Conservation (phyloP, 2,113 vertebrate genomes). For the Vanacampus margaritifer region DNA sequence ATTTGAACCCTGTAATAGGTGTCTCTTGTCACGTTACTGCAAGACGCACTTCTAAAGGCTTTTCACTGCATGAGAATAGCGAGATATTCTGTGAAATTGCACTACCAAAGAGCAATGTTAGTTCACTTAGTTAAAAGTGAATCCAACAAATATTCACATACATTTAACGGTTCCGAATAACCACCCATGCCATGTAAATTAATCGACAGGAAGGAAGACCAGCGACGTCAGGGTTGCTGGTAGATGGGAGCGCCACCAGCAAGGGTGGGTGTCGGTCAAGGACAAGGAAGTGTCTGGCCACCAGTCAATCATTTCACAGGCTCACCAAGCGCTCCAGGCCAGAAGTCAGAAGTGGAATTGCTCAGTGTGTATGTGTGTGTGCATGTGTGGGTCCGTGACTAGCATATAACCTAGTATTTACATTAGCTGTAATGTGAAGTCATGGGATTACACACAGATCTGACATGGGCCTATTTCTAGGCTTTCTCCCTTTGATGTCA, state of each 20-base stretch:
- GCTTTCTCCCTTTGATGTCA: conserved; percentile 15
- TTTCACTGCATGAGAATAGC: no score
- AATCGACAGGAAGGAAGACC: conserved; percentile 42
- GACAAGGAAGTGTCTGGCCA: conserved; percentile 30
- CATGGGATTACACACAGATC: conserved; percentile 32
- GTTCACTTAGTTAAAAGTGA: no score
- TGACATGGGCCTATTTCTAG: conserved; percentile 54
- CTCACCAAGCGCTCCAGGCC: conserved; percentile 36
- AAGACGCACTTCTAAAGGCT: no score
- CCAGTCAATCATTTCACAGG: conserved; percentile 40
- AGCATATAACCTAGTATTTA: conserved; percentile 20
- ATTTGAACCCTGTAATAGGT: no score
- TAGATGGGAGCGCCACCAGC: conserved; percentile 34
- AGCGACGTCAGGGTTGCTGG: conserved; percentile 10
- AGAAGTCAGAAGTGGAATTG: conserved; percentile 33
- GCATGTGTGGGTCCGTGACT: conserved; percentile 3
- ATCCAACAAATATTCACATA: conserved; percentile 63
- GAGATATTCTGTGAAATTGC: no score
- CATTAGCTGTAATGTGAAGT: conserved; percentile 20
- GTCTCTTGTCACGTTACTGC: no score
- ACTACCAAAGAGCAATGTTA: no score
- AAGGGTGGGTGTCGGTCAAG: conserved; percentile 20
- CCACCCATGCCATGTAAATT: conserved; percentile 62
- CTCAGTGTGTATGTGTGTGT: conserved; percentile 3
- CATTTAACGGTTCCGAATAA: conserved; percentile 64